Conservation (phyloP, 2,888 invertebrate genomes). For the Bombylius discolor region DNA sequence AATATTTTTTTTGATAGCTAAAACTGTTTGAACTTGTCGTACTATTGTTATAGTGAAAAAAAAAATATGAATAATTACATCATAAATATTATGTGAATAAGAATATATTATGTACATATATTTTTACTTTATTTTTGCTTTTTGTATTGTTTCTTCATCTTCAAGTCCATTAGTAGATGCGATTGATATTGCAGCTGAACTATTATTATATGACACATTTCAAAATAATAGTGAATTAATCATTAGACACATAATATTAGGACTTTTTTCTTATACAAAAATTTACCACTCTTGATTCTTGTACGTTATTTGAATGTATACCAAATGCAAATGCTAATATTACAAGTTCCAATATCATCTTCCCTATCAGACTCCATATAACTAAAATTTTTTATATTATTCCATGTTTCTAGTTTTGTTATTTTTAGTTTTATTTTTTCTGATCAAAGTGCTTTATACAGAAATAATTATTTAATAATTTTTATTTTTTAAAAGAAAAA, state of each 20-base stretch:
- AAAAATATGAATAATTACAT: not conserved
- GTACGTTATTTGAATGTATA: slow-evolving; percentile 38
- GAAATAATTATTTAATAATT: too few species aligned
- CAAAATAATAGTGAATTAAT: not conserved
- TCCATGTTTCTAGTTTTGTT: too few species aligned
- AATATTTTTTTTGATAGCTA: too few species aligned
- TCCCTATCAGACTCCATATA: slow-evolving; percentile 31
- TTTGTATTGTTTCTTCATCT: slow-evolving; percentile 24
- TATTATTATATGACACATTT: slow-evolving; percentile 35
- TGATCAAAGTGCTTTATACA: too few species aligned
- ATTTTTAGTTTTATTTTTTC: too few species aligned
- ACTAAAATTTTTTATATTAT: slow-evolving; percentile 16
- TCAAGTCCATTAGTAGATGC: slow-evolving; percentile 57
- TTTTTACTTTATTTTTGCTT: too few species aligned
- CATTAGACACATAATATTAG: too few species aligned
- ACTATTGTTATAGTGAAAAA: slow-evolving; percentile 32
- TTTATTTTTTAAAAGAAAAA: too few species aligned
- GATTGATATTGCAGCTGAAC: slow-evolving; percentile 38
- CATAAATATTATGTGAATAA: not conserved
- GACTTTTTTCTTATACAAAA: too few species aligned
- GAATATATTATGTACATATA: too few species aligned
- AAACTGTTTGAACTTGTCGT: slow-evolving; percentile 42
- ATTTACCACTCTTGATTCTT: slow-evolving; percentile 10
- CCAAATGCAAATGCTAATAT: slow-evolving; percentile 47
- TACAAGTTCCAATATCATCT: slow-evolving; percentile 34